Conservation (phyloP, 2,888 invertebrate genomes). For the Orchesellides sinensis region DNA sequence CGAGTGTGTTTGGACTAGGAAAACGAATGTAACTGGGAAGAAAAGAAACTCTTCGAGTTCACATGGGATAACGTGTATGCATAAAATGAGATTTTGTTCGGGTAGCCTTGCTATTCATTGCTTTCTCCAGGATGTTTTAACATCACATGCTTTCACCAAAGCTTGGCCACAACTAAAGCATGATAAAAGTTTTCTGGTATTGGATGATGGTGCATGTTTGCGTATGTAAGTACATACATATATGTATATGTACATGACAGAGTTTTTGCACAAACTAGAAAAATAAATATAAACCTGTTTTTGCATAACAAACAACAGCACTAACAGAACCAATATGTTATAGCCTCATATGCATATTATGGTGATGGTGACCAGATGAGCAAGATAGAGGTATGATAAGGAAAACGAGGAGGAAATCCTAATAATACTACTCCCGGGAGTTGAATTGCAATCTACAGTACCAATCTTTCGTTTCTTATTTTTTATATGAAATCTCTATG, state of each 20-base stretch:
- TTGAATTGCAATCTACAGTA: conserved; percentile 21
- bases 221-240: background rate
- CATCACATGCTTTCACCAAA: background rate
- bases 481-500: background rate
- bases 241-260: background rate
- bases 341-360: background rate
- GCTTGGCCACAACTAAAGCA: background rate
- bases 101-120: too few species aligned
- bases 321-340: too few species aligned
- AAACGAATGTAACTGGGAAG: too few species aligned
- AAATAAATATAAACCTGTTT: background rate
- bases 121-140: too few species aligned
- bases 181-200: too few species aligned
- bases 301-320: too few species aligned
- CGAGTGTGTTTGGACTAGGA: too few species aligned
- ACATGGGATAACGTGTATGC: too few species aligned
- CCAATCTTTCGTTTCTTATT: background rate
- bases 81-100: too few species aligned
- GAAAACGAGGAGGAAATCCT: conserved; percentile 53
- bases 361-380: conserved; percentile 6
- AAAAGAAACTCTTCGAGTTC: too few species aligned
- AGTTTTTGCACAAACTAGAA: too few species aligned
- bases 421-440: conserved; percentile 69
- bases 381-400: background rate
- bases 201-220: background rate